Percentiles rank a stretch among this genome's conserved stretches.
These are phyloP conservation scores for Plestiodon gilberti DNA, from an alignment of 2,113 vertebrate genomes.

Conservation along the genomic window DNA sequence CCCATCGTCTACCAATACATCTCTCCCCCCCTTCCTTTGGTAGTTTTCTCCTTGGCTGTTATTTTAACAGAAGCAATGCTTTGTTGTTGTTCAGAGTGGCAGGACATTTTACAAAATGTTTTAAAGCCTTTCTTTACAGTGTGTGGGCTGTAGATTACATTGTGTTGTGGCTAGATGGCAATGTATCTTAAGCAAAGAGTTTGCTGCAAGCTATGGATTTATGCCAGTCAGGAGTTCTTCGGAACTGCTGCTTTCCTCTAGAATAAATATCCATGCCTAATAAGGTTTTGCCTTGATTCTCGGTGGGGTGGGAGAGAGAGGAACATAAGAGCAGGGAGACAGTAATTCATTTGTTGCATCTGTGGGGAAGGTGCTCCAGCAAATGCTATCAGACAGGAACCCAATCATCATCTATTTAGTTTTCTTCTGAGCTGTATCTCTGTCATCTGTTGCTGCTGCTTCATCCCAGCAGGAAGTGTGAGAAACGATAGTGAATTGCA, in stretches of 20 bases:
- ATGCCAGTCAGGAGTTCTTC: constrained; percentile 36
- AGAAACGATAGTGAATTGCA: not conserved
- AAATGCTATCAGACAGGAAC: not conserved
- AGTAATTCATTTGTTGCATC: not conserved
- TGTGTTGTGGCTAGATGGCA: constrained; percentile 61
- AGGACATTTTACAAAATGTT: constrained; percentile 21
- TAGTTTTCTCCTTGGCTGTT: no score
- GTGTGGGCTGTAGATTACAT: constrained; percentile 40
- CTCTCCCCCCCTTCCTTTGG: no score
- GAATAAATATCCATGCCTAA: constrained; percentile 21
- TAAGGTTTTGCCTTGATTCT: not conserved
- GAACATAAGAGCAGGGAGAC: not conserved
- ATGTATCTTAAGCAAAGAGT: constrained; percentile 46
- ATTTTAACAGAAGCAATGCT: not conserved
- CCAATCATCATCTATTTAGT: not conserved
- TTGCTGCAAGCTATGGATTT: constrained; percentile 21
- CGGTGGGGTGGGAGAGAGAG: not conserved
- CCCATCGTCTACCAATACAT: not conserved
- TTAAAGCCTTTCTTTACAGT: constrained; percentile 26
- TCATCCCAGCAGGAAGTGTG: not conserved
- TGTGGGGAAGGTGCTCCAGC: not conserved
- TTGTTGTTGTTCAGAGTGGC: constrained; percentile 3
- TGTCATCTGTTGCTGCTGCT: constrained; percentile 3
- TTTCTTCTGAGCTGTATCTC: not conserved
- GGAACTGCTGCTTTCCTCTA: constrained; percentile 29